Evolutionary conservation across 1,140 invertebrate genomes (phyloP).

Genomic region (Lamellibrachia luymesi): DNA sequence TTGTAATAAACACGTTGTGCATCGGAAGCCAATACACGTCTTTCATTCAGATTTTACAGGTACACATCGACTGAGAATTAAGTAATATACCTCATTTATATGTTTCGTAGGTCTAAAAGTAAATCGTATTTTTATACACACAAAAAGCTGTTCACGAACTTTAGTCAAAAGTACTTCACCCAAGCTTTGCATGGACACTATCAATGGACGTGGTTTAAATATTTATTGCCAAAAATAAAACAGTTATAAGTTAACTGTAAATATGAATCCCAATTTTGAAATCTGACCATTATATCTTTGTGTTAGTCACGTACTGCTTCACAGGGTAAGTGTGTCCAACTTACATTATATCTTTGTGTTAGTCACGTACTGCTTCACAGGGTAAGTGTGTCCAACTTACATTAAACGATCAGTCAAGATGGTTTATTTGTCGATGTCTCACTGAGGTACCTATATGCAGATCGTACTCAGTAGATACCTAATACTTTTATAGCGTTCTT

Average conservation of each 20-base stretch:
- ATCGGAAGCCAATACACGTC: no score
- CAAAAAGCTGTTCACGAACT: no score
- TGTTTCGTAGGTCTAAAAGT: no score
- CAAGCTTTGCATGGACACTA: neutral
- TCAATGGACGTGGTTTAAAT: no score
- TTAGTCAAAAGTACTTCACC: neutral
- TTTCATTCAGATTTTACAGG: no score
- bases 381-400: neutral
- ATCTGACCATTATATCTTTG: neutral
- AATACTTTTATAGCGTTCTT: no score
- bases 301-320: neutral
- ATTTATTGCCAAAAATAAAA: neutral
- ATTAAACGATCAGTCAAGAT: neutral
- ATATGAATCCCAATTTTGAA: neutral
- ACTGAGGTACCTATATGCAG: neutral
- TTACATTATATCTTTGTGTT: neutral
- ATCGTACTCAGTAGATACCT: no score
- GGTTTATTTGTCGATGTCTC: neutral
- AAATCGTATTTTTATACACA: no score
- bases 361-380: neutral
- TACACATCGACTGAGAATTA: no score
- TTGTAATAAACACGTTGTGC: no score
- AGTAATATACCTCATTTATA: no score
- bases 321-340: no score
- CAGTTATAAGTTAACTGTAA: neutral